Percentiles rank a stretch among this genome's conserved stretches.
Conservation (phyloP, 2,888 invertebrate genomes). For the Erebia palarica region DNA sequence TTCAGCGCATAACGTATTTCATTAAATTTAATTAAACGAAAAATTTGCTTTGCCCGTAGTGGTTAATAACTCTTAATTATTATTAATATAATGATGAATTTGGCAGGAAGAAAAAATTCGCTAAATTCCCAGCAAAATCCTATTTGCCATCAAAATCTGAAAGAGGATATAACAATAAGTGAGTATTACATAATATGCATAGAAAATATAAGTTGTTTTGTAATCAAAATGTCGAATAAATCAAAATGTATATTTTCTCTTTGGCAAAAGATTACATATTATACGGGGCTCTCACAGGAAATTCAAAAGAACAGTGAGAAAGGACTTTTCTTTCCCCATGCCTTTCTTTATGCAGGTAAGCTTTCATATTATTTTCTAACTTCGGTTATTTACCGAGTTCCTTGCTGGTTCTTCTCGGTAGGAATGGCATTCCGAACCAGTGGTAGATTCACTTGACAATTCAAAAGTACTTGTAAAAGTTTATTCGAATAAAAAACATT, state of each 20-base stretch:
- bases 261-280: conserved; percentile 28
- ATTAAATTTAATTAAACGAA: no score
- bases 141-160: conserved; percentile 47
- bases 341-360: conserved; percentile 39
- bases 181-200: conserved; percentile 19
- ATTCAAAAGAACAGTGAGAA: conserved; percentile 33
- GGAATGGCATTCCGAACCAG: no score
- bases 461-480: no score
- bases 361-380: background rate
- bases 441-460: no score
- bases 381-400: no score
- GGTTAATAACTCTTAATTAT: no score
- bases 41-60: no score
- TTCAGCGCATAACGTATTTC: no score
- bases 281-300: conserved; percentile 20
- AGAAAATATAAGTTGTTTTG: background rate
- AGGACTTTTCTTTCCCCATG: conserved; percentile 36
- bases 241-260: conserved; percentile 20
- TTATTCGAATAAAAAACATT: no score
- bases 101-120: conserved; percentile 59
- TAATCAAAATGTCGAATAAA: background rate
- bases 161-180: conserved; percentile 29
- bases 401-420: no score
- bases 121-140: conserved; percentile 44
- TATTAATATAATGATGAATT: background rate